Evolutionary conservation across 2,888 invertebrate species (phyloP).

Genomic region (Heliconius aoede): DNA sequence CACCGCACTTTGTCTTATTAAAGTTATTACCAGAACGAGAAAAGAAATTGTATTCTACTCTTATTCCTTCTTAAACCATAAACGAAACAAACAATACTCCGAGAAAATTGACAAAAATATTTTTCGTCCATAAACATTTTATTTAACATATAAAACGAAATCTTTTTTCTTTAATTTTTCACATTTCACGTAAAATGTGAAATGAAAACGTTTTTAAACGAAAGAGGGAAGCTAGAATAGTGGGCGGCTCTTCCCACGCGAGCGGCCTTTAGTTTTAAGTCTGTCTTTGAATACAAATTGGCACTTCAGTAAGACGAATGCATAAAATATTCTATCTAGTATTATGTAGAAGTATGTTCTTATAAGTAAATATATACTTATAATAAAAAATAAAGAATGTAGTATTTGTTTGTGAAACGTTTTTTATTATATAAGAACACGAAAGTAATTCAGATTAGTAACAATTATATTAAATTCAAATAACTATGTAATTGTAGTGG

Average conservation of each 20-base stretch:
- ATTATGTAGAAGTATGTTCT: not conserved
- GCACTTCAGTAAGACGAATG: constrained; percentile 33
- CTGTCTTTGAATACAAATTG: constrained; percentile 42
- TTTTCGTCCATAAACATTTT: not conserved
- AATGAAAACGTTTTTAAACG: constrained; percentile 25
- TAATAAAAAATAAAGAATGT: too few species aligned
- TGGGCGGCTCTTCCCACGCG: constrained; percentile 36
- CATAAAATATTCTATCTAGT: constrained; percentile 21
- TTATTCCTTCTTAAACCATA: too few species aligned
- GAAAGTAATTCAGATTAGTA: too few species aligned
- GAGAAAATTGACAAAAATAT: not conserved
- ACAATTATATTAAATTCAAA: too few species aligned
- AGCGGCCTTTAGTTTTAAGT: constrained; percentile 33
- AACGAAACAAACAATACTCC: too few species aligned
- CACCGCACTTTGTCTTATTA: not conserved
- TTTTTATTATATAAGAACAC: too few species aligned
- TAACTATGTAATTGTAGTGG: too few species aligned
- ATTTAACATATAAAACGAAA: not conserved
- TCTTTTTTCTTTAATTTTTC: not conserved
- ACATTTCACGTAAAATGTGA: constrained; percentile 11
- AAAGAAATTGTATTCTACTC: not conserved
- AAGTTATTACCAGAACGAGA: not conserved
- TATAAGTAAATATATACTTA: too few species aligned
- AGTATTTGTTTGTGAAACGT: too few species aligned
- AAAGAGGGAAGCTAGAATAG: constrained; percentile 24